Conservation (phyloP, 53 echinoderm and acorn worm genomes). For the Echinarachnius parma region DNA sequence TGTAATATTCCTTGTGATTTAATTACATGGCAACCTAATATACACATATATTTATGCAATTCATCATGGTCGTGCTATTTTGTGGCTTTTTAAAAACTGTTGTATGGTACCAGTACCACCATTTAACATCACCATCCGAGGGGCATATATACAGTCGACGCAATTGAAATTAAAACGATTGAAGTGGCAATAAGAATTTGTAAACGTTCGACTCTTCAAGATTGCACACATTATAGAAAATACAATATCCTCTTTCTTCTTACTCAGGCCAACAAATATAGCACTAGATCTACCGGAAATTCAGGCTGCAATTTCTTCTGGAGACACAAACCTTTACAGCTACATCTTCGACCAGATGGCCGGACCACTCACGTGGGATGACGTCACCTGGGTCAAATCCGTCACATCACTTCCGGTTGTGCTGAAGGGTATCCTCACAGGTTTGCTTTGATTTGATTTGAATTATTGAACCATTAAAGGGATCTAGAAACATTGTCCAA, state of each 20-base stretch:
- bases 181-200: not conserved
- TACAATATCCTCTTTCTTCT: not conserved
- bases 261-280: slow-evolving; percentile 8
- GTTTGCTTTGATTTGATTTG: not conserved
- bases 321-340: not conserved
- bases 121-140: no score
- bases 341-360: not conserved
- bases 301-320: not conserved
- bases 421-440: slow-evolving; percentile 21
- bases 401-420: slow-evolving; percentile 39
- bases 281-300: slow-evolving; percentile 15
- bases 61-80: no score
- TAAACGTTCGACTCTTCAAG: not conserved
- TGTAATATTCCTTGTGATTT: no score
- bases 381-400: slow-evolving; percentile 30
- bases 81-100: not conserved
- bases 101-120: not conserved
- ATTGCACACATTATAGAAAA: not conserved
- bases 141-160: no score
- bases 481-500: no score
- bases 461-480: not conserved
- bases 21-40: no score
- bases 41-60: no score
- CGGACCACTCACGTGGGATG: slow-evolving; percentile 15
- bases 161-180: not conserved